phyloP scores from a whole-genome alignment of 1,140 invertebrate species.

The Hypothenemus hampei region DNA sequence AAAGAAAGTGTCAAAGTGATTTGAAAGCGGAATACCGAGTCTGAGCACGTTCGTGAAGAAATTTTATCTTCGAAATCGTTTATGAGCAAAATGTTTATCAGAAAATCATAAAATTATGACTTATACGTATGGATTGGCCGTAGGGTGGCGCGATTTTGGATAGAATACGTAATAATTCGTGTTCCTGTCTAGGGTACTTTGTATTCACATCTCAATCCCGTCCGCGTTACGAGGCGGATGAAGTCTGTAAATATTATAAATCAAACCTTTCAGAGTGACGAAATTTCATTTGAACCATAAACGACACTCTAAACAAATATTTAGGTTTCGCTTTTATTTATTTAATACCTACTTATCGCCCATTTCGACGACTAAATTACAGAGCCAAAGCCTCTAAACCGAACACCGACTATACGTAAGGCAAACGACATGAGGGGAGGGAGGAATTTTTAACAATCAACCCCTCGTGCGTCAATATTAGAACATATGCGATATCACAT shows the following conservation, averaged over 20 bases:
- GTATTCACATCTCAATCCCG: constrained; percentile 21
- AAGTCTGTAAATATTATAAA: constrained; percentile 24
- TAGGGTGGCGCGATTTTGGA: constrained; percentile 14
- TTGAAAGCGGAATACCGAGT: no score
- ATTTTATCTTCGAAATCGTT: constrained; percentile 5
- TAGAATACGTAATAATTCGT: constrained; percentile 25
- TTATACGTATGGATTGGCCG: constrained; percentile 11
- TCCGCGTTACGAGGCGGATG: constrained; percentile 20
- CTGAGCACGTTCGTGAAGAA: constrained; percentile 1
- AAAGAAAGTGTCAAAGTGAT: no score
- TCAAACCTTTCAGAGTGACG: constrained; percentile 23
- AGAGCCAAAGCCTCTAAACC: no score
- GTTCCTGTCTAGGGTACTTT: constrained; percentile 21
- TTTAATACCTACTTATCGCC: constrained; percentile 26
- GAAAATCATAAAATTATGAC: constrained; percentile 26
- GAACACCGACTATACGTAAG: no score
- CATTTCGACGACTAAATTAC: constrained; percentile 22
- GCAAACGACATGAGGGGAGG: no score
- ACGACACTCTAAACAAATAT: constrained; percentile 21
- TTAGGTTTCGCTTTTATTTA: constrained; percentile 20
- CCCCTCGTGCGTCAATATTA: not conserved
- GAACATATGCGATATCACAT: not conserved
- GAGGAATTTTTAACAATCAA: constrained; percentile 3
- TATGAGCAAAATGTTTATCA: constrained; percentile 23
- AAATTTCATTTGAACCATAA: constrained; percentile 25